These are phyloP conservation scores for Apeira syringaria DNA, from an alignment of 2,888 invertebrate species.

Conservation along the genomic window DNA sequence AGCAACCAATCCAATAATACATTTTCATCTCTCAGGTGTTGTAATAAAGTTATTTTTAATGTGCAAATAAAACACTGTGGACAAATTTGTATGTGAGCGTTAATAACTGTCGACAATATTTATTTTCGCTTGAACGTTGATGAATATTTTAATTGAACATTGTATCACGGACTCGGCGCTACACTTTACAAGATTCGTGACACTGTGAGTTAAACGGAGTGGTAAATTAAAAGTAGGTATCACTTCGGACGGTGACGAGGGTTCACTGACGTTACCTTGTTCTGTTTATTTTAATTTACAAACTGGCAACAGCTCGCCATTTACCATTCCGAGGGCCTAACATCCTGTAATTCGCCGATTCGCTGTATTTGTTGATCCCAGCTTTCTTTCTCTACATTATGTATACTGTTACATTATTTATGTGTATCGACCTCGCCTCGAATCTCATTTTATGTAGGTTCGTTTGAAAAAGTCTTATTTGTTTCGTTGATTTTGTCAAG, in stretches of 20 bases:
- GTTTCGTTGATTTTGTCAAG: constrained; percentile 32
- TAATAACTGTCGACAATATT: constrained; percentile 9
- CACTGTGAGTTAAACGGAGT: constrained; percentile 51
- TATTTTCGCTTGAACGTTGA: constrained; percentile 18
- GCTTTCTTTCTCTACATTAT: constrained; percentile 43
- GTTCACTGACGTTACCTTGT: constrained; percentile 26
- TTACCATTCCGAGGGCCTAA: constrained; percentile 22
- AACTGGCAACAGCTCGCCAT: constrained; percentile 27
- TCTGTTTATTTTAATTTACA: constrained; percentile 42
- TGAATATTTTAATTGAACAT: constrained; percentile 38
- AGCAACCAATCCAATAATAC: too few species aligned
- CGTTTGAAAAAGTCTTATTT: constrained; percentile 38
- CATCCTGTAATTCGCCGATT: constrained; percentile 27
- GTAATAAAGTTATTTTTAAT: too few species aligned
- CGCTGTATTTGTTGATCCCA: constrained; percentile 40
- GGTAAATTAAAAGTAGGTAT: constrained; percentile 62
- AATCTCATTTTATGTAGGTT: constrained; percentile 23
- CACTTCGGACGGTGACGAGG: constrained; percentile 58
- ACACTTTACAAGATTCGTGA: constrained; percentile 39
- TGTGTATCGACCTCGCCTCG: constrained; percentile 38
- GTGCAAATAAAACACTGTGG: not conserved
- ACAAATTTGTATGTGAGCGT: constrained; percentile 3
- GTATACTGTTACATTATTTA: constrained; percentile 57
- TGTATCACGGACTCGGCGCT: constrained; percentile 26
- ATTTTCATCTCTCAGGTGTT: too few species aligned